Conservation (phyloP, 1,140 invertebrate genomes). For the Oncopodura yosiiana region DNA sequence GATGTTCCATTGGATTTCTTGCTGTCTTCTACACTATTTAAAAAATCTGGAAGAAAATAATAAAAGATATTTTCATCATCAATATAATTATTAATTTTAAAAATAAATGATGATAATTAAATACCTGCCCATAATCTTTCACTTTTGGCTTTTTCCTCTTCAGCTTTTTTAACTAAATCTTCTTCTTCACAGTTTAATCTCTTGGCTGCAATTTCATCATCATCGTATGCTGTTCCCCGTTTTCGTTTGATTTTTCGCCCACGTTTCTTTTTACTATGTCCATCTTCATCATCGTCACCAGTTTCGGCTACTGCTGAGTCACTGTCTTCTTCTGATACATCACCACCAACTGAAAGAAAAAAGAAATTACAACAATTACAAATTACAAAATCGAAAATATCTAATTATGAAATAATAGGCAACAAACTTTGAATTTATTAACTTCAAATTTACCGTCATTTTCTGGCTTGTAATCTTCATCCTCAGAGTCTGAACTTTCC, state of each 20-base stretch:
- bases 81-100: neutral
- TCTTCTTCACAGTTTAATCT: neutral
- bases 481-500: conserved; percentile 6
- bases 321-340: conserved; percentile 10
- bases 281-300: conserved; percentile 1
- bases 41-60: conserved; percentile 13
- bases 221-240: neutral
- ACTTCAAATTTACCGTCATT: neutral
- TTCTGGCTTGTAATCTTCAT: conserved; percentile 12
- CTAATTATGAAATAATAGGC: neutral
- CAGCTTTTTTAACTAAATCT: neutral
- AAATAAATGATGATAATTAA: neutral
- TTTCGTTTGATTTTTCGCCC: neutral
- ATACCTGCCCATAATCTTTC: conserved; percentile 13
- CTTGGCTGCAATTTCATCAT: neutral
- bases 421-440: neutral
- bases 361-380: neutral
- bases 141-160: conserved; percentile 10
- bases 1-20: conserved; percentile 1
- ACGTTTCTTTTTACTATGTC: neutral
- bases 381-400: neutral
- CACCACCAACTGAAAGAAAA: conserved; percentile 1
- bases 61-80: neutral
- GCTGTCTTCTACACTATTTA: conserved; percentile 6
- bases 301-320: neutral